Base-by-base conservation (phyloP, 2,888 invertebrate species). In the Cancer borealis region DNA sequence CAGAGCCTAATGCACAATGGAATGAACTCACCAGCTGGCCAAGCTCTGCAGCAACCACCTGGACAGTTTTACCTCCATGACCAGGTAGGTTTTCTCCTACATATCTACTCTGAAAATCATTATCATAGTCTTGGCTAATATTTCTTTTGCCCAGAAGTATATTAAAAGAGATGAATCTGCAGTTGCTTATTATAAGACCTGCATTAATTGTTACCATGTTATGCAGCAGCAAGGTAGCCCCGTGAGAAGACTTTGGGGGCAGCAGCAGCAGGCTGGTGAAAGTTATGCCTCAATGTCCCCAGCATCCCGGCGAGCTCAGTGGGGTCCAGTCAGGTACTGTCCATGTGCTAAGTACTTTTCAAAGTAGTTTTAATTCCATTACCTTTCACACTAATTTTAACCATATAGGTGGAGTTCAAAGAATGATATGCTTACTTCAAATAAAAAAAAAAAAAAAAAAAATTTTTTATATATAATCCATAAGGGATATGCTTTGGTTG, bases 1-100 rank as follows among this genome's bases (percentile, higher is more conserved):
- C 98, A 97, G 96, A 97, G 96, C 91, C 95, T 96, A 95, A 96
- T 96, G 96, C 96, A 96, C 88, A 95, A 95, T 66, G 95, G 94
- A 21, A 93, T 93, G 84, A 91, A 90, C 84, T 92, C 95, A 8
- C 93, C 91, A 66, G 49, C 89, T 49, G 87, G 88, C 91, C 92
- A 92, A 73, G 91, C 60, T 96, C 97, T 97, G 96, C 91, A 95
- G 49, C 95, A 94, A n/a, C 95, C 96, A 14, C 95, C 95, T 30
- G 97, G 97, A 39, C 96, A 96, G 92, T 96, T 96, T 93, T 96
- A 96, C 94, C 95, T 96, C 60, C 96, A 96, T 93, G 96, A 96
- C n/a, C 96, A 96, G 95, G 95, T 95, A 60, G 66, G 94, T 60
- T 10, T 12, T 88, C 8, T 26, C 17, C 12, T 84, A 17, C 30